Conservation (phyloP, 30 jellyfish, hydroid and myxozoan species). For the Pseudorhiza aurosa region DNA sequence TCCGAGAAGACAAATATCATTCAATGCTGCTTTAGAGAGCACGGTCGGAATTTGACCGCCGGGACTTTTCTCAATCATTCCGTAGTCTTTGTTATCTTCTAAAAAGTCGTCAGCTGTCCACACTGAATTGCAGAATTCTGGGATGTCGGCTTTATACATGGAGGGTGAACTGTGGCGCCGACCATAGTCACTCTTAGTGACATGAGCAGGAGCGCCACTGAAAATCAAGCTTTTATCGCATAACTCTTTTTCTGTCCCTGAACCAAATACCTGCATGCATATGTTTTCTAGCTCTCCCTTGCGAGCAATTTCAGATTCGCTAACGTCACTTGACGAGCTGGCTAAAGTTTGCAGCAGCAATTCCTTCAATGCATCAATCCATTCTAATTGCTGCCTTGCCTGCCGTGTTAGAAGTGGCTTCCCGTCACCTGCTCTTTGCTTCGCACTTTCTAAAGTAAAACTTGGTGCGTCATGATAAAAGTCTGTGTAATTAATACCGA, state of each 20-base stretch:
- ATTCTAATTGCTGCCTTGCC: background rate
- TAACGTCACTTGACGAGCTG: background rate
- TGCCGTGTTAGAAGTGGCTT: background rate
- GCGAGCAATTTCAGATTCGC: background rate
- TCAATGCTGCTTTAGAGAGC: no score
- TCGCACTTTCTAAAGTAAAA: no score
- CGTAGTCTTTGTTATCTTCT: background rate
- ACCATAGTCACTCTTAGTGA: no score
- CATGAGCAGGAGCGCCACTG: no score
- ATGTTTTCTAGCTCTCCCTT: background rate
- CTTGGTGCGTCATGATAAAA: no score
- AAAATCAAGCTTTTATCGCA: no score
- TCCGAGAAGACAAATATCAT: no score
- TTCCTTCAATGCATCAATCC: background rate
- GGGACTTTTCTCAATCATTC: background rate
- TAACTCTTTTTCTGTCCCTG: background rate
- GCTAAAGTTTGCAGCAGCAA: background rate
- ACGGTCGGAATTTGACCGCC: no score
- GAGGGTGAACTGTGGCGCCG: background rate
- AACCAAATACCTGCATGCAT: background rate
- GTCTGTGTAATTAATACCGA: no score
- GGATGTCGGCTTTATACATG: background rate
- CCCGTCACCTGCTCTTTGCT: no score
- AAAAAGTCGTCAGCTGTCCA: background rate
- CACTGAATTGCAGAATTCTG: background rate